phyloP scores from a whole-genome alignment of 2,888 invertebrate genomes.

The Helicoverpa assulta region DNA sequence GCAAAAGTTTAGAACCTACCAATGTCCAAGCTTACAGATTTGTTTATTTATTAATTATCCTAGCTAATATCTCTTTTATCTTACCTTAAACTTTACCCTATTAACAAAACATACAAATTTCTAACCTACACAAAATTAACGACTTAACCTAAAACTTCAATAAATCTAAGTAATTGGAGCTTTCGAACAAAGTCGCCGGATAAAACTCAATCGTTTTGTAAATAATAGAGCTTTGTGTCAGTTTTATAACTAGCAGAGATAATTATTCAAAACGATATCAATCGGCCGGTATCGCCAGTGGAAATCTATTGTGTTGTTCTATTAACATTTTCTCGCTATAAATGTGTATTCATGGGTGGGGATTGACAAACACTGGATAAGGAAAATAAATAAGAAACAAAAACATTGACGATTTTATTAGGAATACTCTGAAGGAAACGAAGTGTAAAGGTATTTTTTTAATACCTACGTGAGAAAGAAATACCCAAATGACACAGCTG shows the following conservation, averaged over 20 bases:
- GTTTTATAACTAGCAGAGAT: conserved; percentile 73
- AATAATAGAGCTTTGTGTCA: conserved; percentile 57
- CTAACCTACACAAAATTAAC: neutral
- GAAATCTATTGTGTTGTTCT: conserved; percentile 72
- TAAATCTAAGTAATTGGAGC: neutral
- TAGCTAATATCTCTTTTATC: too few relatives aligned
- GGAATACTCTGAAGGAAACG: too few relatives aligned
- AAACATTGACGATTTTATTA: too few relatives aligned
- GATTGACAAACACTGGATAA: conserved; percentile 46
- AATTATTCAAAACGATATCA: conserved; percentile 78
- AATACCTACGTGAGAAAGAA: too few relatives aligned
- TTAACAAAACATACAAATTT: neutral
- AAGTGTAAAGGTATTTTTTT: too few relatives aligned
- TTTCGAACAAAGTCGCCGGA: neutral
- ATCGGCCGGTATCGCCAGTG: conserved; percentile 67
- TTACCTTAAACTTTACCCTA: neutral
- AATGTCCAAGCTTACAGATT: too few relatives aligned
- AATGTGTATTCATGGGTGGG: conserved; percentile 61
- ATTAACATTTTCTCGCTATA: conserved; percentile 74
- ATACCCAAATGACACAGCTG: too few relatives aligned
- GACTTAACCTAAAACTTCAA: neutral
- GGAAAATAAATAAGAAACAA: too few relatives aligned
- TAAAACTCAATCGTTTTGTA: conserved; percentile 25
- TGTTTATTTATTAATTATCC: too few relatives aligned
- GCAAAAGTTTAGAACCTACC: too few relatives aligned